Conservation (phyloP, 2,888 invertebrate genomes). For the Eristalinus sepulchralis region DNA sequence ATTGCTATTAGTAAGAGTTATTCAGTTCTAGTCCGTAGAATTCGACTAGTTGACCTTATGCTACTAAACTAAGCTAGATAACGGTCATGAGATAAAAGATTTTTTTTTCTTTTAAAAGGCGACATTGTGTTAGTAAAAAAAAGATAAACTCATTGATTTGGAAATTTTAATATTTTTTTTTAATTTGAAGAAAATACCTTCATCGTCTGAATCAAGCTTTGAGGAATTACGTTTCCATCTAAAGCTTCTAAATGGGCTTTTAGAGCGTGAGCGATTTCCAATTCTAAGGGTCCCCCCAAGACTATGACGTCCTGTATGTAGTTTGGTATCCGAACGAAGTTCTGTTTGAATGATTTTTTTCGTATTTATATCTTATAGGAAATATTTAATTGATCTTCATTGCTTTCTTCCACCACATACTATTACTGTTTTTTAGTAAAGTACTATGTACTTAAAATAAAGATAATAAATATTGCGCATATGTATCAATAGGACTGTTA, state of each 20-base stretch:
- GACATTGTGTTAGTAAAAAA: neutral
- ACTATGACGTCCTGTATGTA: slow-evolving; percentile 74
- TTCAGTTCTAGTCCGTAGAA: too few relatives aligned
- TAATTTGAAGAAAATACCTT: slow-evolving; percentile 76
- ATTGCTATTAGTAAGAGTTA: too few relatives aligned
- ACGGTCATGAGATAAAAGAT: too few relatives aligned
- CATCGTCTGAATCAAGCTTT: slow-evolving; percentile 89
- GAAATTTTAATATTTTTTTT: slow-evolving; percentile 9
- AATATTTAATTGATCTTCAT: neutral
- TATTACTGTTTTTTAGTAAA: neutral
- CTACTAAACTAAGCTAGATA: too few relatives aligned
- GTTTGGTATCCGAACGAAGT: slow-evolving; percentile 61
- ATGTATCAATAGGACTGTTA: too few relatives aligned
- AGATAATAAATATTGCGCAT: too few relatives aligned
- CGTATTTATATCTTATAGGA: slow-evolving; percentile 18
- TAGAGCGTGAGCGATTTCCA: slow-evolving; percentile 88
- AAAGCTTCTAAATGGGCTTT: slow-evolving; percentile 96
- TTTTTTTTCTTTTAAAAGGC: too few relatives aligned
- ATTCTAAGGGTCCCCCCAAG: slow-evolving; percentile 79
- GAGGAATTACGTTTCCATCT: slow-evolving; percentile 91
- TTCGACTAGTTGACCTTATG: too few relatives aligned
- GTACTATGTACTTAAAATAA: too few relatives aligned
- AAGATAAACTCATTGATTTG: neutral
- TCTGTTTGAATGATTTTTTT: slow-evolving; percentile 60
- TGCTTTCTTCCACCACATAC: neutral